Evolutionary conservation across 2,797 vertebrate species (phyloP), one percentile per base, ranked within the genome.

Genomic region (Linurgus olivaceus): DNA sequence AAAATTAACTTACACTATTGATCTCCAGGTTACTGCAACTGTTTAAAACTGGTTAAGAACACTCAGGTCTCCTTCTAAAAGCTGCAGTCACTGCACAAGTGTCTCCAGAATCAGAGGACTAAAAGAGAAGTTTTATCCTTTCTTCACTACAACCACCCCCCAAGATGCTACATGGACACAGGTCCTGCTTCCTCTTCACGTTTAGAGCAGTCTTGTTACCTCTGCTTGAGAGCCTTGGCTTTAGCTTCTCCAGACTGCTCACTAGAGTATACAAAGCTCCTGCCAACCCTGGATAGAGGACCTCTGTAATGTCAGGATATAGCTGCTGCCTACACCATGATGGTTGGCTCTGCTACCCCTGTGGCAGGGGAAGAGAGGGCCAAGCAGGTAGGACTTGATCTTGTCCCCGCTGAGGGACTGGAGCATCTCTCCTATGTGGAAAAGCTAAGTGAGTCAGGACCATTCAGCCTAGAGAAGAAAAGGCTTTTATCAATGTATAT

Each of bases 61-160:
- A 37, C 45, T 31, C 26, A 44, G 13, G 14, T 86, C 29, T 84
- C 35, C 54, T 83, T 52, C 29, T 37, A 74, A 35, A 77, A 89
- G 29, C 45, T 67, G 37, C 26, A 71, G 42, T 61, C 66, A 63
- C 16, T 70, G 52, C 13, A 77, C 23, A 71, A 55, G 38, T 2
- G 2, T 5, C 2, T 7, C 21, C 28, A 87, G 35, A 87, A 76
- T 59, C 17, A 57, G 63, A 87, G n/a, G 37, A 17, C 13, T 79
- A 52, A 88, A 88, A 25, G 0, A 55, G 21, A 89, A n/a, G 3
- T 7, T 86, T 75, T 68, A 78, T 40, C 18, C 24, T 63, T 66
- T 33, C 47, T 11, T 37, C 7, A 65, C 42, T 17, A 24, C 26
- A 57, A 6, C 8, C 2, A 1, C 4, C 0, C 11, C 6, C 3